Base-by-base conservation (phyloP, 2,888 invertebrate species). In the Phalera bucephala region DNA sequence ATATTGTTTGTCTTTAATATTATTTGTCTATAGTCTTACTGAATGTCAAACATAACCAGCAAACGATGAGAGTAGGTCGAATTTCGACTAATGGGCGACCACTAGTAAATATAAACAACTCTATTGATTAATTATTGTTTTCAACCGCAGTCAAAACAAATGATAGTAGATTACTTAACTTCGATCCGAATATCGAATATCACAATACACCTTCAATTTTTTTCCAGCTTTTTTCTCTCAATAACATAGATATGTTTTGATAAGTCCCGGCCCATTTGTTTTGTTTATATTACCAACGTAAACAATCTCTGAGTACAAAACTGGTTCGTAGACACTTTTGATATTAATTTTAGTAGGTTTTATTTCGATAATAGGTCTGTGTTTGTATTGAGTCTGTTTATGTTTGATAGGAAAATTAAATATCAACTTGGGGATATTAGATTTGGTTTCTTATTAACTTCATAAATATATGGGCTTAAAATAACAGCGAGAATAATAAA, bases 201-300 rank as follows among this genome's bases (percentile, higher is more conserved):
- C 33, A 31, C 29, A 22, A 21, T 30, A 17, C 26, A n/a, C n/a
- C n/a, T n/a, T n/a, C n/a, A n/a, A n/a, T n/a, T n/a, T n/a, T n/a
- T 22, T 30, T 28, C 25, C 14, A 31, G 13, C 37, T 40, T 49
- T 58, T 56, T 52, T 57, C 53, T 52, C 48, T 53, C 45, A 48
- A 67, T 50, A 69, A 68, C 56, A 65, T 12, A 17, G 45, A 40
- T 50, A 41, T 63, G 52, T 62, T 67, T 49, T 60, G 45, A 54
- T 58, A 61, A 51, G 45, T 46, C 49, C 34, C 12, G 12, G 41
- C 15, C 31, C 45, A 49, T 63, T 55, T 64, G 50, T 66, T 67
- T 57, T 47, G 44, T 50, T 48, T 48, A 40, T 44, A 31, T 52
- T 40, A 41, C 45, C 38, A 40, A 15, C 12, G 46, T 48, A 49